Conservation (phyloP, 2,113 vertebrate genomes). For the Brachyistius frenatus region DNA sequence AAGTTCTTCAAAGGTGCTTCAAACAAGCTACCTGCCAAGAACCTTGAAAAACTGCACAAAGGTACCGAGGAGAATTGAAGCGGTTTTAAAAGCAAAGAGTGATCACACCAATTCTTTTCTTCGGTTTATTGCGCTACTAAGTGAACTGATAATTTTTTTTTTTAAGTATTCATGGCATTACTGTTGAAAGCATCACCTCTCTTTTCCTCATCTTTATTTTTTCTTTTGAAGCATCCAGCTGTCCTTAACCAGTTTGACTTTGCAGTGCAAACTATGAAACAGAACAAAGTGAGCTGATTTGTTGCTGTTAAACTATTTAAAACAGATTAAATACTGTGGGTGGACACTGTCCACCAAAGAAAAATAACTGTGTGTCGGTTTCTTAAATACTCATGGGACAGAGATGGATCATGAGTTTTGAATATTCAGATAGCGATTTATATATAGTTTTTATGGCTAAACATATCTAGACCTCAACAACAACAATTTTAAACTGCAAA, state of each 20-base stretch:
- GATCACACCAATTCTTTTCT: no score
- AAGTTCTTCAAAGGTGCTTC: neutral
- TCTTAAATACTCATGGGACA: no score
- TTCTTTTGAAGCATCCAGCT: neutral
- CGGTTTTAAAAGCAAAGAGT: no score
- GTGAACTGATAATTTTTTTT: neutral
- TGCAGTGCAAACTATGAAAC: neutral
- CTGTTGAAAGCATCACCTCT: neutral
- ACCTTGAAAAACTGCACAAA: no score
- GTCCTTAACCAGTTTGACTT: neutral
- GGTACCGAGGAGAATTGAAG: no score
- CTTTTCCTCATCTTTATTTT: constrained; percentile 8
- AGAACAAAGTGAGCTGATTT: constrained; percentile 13
- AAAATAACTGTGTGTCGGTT: neutral
- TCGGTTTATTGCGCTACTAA: no score
- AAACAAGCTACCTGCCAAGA: neutral
- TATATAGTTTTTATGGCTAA: neutral
- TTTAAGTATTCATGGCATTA: neutral
- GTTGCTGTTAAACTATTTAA: neutral
- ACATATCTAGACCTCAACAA: neutral
- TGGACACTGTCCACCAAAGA: neutral
- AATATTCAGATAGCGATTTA: no score
- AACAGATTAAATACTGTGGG: neutral
- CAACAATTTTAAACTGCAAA: neutral
- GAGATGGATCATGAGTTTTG: no score